Percentiles rank a stretch among this genome's conserved stretches.
Evolutionary conservation across 2,113 vertebrate species (phyloP).

Genomic region (Microcebus jonahi): DNA sequence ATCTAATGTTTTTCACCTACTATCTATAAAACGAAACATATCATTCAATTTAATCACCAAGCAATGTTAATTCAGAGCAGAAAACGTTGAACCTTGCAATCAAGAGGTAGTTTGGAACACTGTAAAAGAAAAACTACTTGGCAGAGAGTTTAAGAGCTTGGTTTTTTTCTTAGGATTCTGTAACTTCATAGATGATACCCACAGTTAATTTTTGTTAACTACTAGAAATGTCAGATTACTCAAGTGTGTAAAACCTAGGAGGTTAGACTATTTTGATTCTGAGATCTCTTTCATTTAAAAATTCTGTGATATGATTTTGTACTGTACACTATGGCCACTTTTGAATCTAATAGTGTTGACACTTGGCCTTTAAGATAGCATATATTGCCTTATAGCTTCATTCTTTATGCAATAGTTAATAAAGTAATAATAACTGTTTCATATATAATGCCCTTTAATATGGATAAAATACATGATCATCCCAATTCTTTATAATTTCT

Average conservation of each 20-base stretch:
- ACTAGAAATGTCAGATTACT: neutral
- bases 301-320: neutral
- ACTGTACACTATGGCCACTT: neutral
- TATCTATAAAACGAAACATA: conserved; percentile 9
- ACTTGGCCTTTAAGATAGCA: neutral
- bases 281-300: neutral
- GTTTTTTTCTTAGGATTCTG: neutral
- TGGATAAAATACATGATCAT: neutral
- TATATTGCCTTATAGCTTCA: neutral
- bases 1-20: conserved; percentile 7
- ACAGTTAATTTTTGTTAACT: neutral
- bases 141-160: neutral
- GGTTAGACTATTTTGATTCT: neutral
- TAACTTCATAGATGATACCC: neutral
- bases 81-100: neutral
- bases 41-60: neutral
- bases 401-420: neutral
- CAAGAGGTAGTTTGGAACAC: neutral
- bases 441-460: conserved; percentile 3
- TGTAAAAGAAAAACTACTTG: neutral
- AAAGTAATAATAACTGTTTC: neutral
- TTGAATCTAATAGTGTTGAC: neutral
- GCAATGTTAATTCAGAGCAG: neutral
- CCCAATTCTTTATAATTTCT: neutral
- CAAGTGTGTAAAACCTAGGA: neutral